Conservation (phyloP, 2,113 vertebrate genomes). For the Zosterops pallidus region DNA sequence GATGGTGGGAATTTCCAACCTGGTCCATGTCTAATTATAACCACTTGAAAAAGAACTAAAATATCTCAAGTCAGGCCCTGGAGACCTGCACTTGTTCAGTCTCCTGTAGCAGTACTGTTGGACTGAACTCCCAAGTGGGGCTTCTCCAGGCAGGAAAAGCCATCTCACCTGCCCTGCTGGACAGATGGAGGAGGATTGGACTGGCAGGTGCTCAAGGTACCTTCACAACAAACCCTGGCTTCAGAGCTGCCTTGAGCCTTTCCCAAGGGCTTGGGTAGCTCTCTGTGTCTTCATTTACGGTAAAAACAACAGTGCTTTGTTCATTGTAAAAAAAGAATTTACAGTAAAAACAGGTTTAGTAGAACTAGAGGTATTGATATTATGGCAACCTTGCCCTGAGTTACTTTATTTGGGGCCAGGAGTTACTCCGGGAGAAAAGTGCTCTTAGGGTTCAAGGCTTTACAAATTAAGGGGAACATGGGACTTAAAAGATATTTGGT, state of each 20-base stretch:
- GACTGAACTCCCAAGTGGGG: background rate
- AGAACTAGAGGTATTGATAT: background rate
- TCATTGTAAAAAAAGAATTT: background rate
- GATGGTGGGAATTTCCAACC: constrained; percentile 13
- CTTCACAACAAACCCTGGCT: background rate
- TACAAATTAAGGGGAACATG: background rate
- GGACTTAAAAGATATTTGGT: background rate
- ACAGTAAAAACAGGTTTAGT: background rate
- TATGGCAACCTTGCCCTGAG: background rate
- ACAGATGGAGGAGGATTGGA: background rate
- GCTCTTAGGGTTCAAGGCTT: background rate
- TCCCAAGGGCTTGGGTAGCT: background rate
- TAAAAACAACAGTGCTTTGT: background rate
- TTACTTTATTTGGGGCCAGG: background rate
- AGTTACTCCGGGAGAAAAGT: background rate
- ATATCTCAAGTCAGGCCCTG: background rate
- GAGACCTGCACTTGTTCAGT: background rate
- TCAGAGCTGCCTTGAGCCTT: background rate
- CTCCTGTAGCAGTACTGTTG: background rate
- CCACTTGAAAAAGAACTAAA: background rate
- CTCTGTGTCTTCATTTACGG: background rate
- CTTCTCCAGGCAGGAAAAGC: background rate
- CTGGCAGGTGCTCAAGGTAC: background rate
- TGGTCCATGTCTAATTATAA: background rate
- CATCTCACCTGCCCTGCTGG: background rate